A percentile compares a stretch with the other conserved stretches of the same genome.
Conservation (phyloP, 2,797 vertebrate genomes). For the Manis javanica region DNA sequence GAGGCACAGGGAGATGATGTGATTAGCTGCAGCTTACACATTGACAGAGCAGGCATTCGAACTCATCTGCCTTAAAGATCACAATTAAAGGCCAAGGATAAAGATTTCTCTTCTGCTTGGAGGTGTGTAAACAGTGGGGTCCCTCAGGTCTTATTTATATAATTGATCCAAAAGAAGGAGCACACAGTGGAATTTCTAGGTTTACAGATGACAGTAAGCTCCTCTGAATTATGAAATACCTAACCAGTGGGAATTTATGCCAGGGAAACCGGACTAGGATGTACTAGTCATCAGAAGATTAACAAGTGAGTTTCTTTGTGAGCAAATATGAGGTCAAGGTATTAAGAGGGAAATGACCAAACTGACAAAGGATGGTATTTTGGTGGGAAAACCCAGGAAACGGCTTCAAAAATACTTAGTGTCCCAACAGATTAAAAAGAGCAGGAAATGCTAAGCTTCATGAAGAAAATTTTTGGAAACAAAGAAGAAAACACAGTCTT, state of each 20-base stretch:
- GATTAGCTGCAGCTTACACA: neutral
- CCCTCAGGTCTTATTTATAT: conserved; percentile 73
- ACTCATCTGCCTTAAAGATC: neutral
- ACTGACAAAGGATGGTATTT: neutral
- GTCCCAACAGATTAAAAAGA: neutral
- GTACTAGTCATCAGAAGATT: conserved; percentile 38
- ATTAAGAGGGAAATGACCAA: neutral
- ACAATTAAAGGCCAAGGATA: conserved; percentile 16
- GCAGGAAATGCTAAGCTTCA: neutral
- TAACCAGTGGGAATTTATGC: conserved; percentile 59
- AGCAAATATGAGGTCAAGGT: neutral
- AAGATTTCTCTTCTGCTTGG: conserved; percentile 20
- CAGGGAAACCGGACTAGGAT: conserved; percentile 19
- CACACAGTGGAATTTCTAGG: conserved; percentile 60
- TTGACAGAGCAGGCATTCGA: neutral
- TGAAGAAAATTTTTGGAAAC: conserved; percentile 19
- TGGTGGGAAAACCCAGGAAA: neutral
- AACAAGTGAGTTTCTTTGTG: conserved; percentile 52
- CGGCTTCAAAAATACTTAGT: conserved; percentile 8
- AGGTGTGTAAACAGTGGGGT: conserved; percentile 70
- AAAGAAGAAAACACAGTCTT: neutral
- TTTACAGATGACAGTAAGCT: conserved; percentile 48
- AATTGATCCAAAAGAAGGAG: conserved; percentile 69
- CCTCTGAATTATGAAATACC: conserved; percentile 58
- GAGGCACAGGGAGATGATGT: neutral